Evolutionary conservation across 2,113 vertebrate species (phyloP).

Genomic region (Leptobrachium leishanense): DNA sequence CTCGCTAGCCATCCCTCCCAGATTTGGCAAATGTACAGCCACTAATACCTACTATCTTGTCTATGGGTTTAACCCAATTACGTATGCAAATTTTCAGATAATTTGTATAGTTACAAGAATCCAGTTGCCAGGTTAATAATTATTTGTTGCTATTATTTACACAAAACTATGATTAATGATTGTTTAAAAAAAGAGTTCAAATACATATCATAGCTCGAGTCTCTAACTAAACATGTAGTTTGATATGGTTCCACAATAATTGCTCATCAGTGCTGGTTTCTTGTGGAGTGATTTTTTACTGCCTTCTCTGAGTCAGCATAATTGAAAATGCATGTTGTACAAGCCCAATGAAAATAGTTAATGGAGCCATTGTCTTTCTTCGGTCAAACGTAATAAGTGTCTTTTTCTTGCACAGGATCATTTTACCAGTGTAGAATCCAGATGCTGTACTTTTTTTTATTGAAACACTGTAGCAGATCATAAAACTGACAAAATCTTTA

Average conservation of each 20-base stretch:
- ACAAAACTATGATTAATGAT: too few relatives aligned
- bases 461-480: conserved; percentile 25
- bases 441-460: conserved; percentile 33
- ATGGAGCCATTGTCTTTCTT: conserved; percentile 44
- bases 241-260: conserved; percentile 4
- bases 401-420: conserved; percentile 18
- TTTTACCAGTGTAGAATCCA: conserved; percentile 42
- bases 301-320: conserved; percentile 30
- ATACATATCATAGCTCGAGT: too few relatives aligned
- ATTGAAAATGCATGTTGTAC: conserved; percentile 47
- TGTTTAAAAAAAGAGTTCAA: too few relatives aligned
- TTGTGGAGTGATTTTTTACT: neutral
- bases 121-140: too few relatives aligned
- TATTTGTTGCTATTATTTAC: too few relatives aligned
- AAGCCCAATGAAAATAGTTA: conserved; percentile 41
- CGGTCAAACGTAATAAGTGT: conserved; percentile 24
- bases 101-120: too few relatives aligned
- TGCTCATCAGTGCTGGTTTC: neutral
- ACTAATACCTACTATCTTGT: too few relatives aligned
- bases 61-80: too few relatives aligned
- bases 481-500: conserved; percentile 36
- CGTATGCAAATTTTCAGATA: too few relatives aligned
- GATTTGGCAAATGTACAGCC: too few relatives aligned
- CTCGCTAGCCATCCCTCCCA: too few relatives aligned
- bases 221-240: neutral